Percentiles rank a stretch among this genome's conserved stretches.
Evolutionary conservation across 2,888 invertebrate genomes (phyloP).

Genomic region (Hymenopus coronatus): DNA sequence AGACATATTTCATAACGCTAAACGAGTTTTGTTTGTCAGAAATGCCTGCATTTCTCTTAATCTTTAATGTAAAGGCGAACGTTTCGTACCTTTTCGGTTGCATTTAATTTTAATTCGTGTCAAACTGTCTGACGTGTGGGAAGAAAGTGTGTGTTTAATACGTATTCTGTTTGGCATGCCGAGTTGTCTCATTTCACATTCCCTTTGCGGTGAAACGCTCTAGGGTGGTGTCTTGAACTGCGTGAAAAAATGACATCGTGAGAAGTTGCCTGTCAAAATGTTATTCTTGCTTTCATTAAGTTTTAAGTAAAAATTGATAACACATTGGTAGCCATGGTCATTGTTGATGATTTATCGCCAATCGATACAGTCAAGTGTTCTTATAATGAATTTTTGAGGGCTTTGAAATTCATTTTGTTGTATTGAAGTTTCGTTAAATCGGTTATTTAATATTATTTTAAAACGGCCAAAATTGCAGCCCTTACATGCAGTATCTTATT

Average conservation of each 20-base stretch:
- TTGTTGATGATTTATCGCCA: too few relatives aligned
- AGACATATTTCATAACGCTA: not conserved
- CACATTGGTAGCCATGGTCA: too few relatives aligned
- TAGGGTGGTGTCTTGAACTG: not conserved
- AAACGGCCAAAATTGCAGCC: too few relatives aligned
- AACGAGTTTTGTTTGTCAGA: not conserved
- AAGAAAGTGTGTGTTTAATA: slow-evolving; percentile 12
- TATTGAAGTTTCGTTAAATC: too few relatives aligned
- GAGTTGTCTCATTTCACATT: not conserved
- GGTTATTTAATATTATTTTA: too few relatives aligned
- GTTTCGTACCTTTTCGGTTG: not conserved
- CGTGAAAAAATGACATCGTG: not conserved
- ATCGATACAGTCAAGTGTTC: too few relatives aligned
- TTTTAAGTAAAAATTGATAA: too few relatives aligned
- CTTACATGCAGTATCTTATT: too few relatives aligned
- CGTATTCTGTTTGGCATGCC: slow-evolving; percentile 8
- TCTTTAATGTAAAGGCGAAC: not conserved
- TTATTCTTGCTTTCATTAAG: not conserved
- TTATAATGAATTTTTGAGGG: too few relatives aligned
- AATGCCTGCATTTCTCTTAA: not conserved
- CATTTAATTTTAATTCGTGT: slow-evolving; percentile 9
- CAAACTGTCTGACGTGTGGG: slow-evolving; percentile 7
- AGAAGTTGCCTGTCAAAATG: not conserved
- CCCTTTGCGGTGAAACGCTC: not conserved
- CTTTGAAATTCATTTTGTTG: too few relatives aligned